phyloP scores from a whole-genome alignment of 2,113 vertebrate genomes.

The Vicugna pacos region DNA sequence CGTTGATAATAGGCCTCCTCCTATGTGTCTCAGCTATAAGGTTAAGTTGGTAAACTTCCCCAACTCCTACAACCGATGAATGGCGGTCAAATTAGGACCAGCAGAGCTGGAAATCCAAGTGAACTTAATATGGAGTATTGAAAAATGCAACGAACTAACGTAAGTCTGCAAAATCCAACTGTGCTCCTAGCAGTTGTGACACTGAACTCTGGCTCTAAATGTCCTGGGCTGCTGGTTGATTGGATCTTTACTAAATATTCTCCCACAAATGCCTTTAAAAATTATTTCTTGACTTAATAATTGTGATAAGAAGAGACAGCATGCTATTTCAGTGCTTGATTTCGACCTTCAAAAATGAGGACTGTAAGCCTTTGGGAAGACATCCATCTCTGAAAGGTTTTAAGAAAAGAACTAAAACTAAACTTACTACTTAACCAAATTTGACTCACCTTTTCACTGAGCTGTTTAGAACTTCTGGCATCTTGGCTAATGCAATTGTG shows the following conservation, averaged over 20 bases:
- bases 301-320: not conserved
- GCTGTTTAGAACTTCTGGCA: not conserved
- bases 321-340: not conserved
- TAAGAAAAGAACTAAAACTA: conserved; percentile 4
- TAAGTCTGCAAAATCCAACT: not conserved
- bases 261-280: conserved; percentile 6
- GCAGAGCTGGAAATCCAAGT: not conserved
- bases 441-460: not conserved
- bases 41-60: not conserved
- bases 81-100: conserved; percentile 30
- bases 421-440: not conserved
- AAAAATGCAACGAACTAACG: not conserved
- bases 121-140: not conserved
- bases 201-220: not conserved
- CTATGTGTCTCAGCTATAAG: conserved; percentile 57
- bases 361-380: not conserved
- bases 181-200: not conserved
- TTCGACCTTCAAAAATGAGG: conserved; percentile 49
- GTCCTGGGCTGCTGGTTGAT: not conserved
- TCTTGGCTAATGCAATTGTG: not conserved
- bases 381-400: not conserved
- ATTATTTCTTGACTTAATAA: conserved; percentile 20
- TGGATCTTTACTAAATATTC: not conserved
- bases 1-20: conserved; percentile 73
- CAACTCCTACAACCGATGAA: not conserved